These are phyloP conservation scores for Sapajus apella DNA, from an alignment of 2,113 vertebrate species.

Conservation along the genomic window DNA sequence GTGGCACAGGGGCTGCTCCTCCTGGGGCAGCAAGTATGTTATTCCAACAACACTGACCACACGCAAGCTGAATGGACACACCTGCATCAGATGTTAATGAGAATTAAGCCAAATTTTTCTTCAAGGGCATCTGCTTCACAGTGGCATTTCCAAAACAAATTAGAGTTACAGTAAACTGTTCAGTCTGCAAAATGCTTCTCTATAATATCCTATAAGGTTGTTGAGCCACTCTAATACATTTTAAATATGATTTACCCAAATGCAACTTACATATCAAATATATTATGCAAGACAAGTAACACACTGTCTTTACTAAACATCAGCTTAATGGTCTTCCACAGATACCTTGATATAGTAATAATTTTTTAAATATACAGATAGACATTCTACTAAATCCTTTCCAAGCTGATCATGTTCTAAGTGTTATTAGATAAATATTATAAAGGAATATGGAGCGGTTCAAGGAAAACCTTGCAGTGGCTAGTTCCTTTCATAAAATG, in stretches of 20 bases:
- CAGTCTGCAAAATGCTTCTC: not conserved
- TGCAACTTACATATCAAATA: not conserved
- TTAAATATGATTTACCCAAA: not conserved
- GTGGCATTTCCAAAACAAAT: not conserved
- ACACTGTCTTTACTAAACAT: not conserved
- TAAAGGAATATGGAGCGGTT: not conserved
- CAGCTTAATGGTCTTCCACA: not conserved
- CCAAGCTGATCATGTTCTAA: not conserved
- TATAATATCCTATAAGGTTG: not conserved
- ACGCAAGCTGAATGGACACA: constrained; percentile 96
- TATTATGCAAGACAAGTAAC: not conserved
- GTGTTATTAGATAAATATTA: not conserved
- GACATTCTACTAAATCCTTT: not conserved
- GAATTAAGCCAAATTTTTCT: not conserved
- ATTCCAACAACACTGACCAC: constrained; percentile 98
- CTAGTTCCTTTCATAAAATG: not conserved
- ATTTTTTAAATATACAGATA: not conserved
- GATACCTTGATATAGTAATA: not conserved
- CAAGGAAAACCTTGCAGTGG: not conserved
- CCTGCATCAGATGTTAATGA: constrained; percentile 76
- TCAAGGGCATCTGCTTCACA: not conserved
- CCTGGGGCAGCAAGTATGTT: constrained; percentile 97
- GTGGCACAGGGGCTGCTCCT: constrained; percentile 96
- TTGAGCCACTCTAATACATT: not conserved
- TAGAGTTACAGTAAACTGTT: not conserved